These are phyloP conservation scores for Gadopsis marmoratus DNA, from an alignment of 2,797 vertebrate genomes.

Conservation along the genomic window DNA sequence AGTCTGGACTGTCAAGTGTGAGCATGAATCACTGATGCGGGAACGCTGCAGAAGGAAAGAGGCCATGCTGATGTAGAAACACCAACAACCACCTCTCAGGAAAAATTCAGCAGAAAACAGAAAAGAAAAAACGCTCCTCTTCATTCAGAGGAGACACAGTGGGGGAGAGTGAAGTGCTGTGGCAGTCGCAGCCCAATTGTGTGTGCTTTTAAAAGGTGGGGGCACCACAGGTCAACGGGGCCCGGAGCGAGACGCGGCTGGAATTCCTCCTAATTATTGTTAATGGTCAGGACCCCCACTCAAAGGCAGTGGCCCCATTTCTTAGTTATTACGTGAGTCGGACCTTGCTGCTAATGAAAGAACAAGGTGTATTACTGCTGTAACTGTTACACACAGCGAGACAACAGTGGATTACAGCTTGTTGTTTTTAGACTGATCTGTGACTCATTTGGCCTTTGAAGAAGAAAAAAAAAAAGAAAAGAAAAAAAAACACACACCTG, in stretches of 20 bases:
- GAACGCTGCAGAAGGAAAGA: constrained; percentile 57
- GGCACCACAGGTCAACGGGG: constrained; percentile 25
- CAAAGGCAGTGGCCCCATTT: constrained; percentile 39
- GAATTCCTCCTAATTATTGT: constrained; percentile 52
- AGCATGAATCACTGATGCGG: constrained; percentile 59
- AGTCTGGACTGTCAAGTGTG: constrained; percentile 23
- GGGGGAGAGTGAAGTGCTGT: background rate
- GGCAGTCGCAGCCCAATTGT: background rate
- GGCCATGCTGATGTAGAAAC: constrained; percentile 30
- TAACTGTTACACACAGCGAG: background rate
- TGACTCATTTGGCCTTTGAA: constrained; percentile 51
- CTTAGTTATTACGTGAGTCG: constrained; percentile 20
- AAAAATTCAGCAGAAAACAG: constrained; percentile 3
- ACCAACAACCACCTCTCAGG: constrained; percentile 17
- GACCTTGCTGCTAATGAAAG: constrained; percentile 49
- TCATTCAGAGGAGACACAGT: constrained; percentile 20
- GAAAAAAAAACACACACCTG: constrained; percentile 15
- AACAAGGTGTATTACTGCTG: constrained; percentile 32
- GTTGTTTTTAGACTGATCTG: constrained; percentile 38
- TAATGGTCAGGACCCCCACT: constrained; percentile 37
- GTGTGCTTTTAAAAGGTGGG: constrained; percentile 27
- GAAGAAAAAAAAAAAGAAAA: background rate
- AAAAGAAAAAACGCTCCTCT: constrained; percentile 4
- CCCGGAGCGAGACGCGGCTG: constrained; percentile 29
- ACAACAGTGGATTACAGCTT: constrained; percentile 24